Base-by-base conservation (phyloP, 2,113 vertebrate species). In the Spizaetus ornatus region DNA sequence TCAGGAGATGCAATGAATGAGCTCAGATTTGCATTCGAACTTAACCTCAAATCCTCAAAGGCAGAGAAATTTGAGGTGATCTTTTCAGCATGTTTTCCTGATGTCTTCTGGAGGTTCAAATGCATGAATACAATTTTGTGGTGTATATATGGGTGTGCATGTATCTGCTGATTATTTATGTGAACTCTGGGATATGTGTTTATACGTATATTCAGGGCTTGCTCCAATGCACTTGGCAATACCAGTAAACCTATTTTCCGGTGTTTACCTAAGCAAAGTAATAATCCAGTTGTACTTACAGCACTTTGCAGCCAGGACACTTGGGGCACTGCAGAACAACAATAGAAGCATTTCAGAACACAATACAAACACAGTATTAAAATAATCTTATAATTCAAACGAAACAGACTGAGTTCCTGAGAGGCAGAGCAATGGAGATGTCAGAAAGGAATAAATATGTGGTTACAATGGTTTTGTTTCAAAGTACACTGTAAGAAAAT, bases 321-420 rank as follows among this genome's bases (percentile, higher is more conserved):
- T 97, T 96, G 95, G 59, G 95, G 95, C 97, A 91, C 94, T 96
- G 89, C 48, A 91, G 91, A 97, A 96, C 93, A 96, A 79, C 81
- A 89, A 65, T 31, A 91, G 58, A 82, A 91, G 59, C 32, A 66
- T 55, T 91, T 90, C 78, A 82, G 90, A 91, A 72, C 23, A 71
- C 67, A 91, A 58, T 70, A 66, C 67, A 83, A 94, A 88, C 47
- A 58, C 38, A 13, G 63, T 81, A 88, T 88, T 95, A 73, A 86
- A 90, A 93, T 66, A 7, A 55, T 62, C 55, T 82, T 88, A 66
- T 38, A 73, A 94, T 76, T 90, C 67, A 90, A 96, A 77, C 36
- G 86, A 86, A 92, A 43, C 58, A 42, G 17, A 53, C 73, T 77
- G 84, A 61, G 56, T 50, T 89, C 70, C 45, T 42, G 42, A 94